Percentiles rank a stretch among this genome's conserved stretches.
Conservation (phyloP, 2,888 invertebrate species). For the Papilio gigon region DNA sequence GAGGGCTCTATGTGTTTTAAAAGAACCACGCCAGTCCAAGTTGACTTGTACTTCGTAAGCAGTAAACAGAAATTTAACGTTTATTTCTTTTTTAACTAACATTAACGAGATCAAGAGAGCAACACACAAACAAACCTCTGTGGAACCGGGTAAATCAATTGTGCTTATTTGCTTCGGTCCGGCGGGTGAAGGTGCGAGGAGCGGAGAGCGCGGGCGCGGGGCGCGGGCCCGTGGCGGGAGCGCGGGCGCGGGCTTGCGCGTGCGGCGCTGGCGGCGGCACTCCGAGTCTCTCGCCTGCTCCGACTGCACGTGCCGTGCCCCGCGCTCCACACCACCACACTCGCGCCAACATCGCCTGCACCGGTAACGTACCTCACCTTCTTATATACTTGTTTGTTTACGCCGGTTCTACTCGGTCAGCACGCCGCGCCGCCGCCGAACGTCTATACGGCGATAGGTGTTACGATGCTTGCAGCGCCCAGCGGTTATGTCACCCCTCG, state of each 20-base stretch:
- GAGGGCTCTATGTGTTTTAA: not conserved
- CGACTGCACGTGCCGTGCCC: slow-evolving; percentile 64
- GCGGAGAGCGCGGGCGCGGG: slow-evolving; percentile 42
- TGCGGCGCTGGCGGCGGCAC: slow-evolving; percentile 55
- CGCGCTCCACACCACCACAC: slow-evolving; percentile 46
- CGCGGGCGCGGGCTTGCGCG: slow-evolving; percentile 43
- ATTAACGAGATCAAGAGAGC: not conserved
- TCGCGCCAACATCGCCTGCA: slow-evolving; percentile 47
- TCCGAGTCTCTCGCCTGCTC: slow-evolving; percentile 67
- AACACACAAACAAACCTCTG: slow-evolving; percentile 2
- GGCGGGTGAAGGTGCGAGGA: slow-evolving; percentile 39
- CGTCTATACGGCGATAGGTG: slow-evolving; percentile 14
- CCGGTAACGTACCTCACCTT: slow-evolving; percentile 63
- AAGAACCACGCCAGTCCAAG: not conserved
- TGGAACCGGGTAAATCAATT: slow-evolving; percentile 27
- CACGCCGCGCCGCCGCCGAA: not conserved
- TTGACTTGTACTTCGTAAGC: not conserved
- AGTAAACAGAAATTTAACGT: not conserved
- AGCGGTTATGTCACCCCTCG: slow-evolving; percentile 25
- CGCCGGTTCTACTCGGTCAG: slow-evolving; percentile 40
- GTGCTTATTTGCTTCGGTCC: slow-evolving; percentile 19
- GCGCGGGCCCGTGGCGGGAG: slow-evolving; percentile 42
- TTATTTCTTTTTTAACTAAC: not conserved
- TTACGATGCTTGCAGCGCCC: slow-evolving; percentile 19
- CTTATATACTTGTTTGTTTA: slow-evolving; percentile 44